Evolutionary conservation across 2,113 vertebrate species (phyloP).

Genomic region (Antigone vipio): DNA sequence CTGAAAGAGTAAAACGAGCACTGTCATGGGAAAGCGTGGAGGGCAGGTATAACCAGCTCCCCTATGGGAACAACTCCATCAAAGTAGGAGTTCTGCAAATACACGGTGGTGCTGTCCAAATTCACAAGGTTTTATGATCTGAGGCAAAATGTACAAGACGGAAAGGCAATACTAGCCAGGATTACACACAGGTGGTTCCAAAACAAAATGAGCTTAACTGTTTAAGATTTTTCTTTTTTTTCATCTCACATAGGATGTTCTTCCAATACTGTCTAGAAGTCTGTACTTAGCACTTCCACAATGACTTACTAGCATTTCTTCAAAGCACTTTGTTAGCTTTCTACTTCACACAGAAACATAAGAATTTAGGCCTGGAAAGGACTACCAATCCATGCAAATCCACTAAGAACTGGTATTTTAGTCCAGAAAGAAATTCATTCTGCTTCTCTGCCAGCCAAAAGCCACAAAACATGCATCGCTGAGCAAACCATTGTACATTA

Average conservation of each 20-base stretch:
- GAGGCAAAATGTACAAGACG: neutral
- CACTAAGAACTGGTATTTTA: neutral
- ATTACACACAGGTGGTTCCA: neutral
- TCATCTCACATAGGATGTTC: neutral
- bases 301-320: neutral
- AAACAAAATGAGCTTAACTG: neutral
- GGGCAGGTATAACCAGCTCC: neutral
- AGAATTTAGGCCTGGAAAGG: neutral
- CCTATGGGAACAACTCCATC: neutral
- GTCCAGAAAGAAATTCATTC: neutral
- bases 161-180: neutral
- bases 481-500: neutral
- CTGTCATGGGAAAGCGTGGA: rapidly evolving
- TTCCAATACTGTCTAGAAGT: neutral
- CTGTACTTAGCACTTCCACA: neutral
- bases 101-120: rapidly evolving
- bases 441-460: neutral
- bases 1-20: neutral
- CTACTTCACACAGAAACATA: neutral
- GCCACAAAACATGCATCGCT: neutral
- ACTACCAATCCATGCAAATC: neutral
- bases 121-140: rapidly evolving
- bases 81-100: neutral
- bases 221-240: neutral
- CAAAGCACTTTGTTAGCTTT: neutral